Evolutionary conservation across 1,140 invertebrate genomes (phyloP).

Genomic region (Dreissena rostriformis): DNA sequence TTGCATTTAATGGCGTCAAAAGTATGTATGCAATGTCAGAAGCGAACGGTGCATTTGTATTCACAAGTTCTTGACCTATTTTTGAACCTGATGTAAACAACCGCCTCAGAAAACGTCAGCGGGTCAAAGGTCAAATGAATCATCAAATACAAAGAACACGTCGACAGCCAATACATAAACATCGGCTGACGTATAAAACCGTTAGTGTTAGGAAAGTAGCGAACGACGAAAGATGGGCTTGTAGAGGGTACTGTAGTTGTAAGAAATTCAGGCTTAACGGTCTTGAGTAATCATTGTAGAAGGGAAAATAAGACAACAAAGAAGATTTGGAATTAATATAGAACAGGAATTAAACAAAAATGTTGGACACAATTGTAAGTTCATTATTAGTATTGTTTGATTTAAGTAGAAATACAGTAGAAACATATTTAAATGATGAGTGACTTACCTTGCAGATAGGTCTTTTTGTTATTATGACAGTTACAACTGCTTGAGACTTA

Average conservation of each 20-base stretch:
- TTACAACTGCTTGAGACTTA: no score
- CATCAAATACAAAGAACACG: conserved; percentile 30
- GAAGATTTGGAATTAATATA: conserved; percentile 23
- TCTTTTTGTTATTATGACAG: no score
- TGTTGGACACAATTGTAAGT: conserved; percentile 55
- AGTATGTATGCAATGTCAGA: no score
- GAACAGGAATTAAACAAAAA: conserved; percentile 14
- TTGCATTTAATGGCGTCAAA: no score
- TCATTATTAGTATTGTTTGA: not conserved
- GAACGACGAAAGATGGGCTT: conserved; percentile 54
- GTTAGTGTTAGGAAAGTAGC: conserved; percentile 43
- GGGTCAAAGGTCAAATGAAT: conserved; percentile 47
- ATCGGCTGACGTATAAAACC: conserved; percentile 46
- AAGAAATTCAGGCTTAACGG: conserved; percentile 36
- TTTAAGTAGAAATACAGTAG: no score
- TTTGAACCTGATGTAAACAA: conserved; percentile 53
- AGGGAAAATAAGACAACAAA: conserved; percentile 15
- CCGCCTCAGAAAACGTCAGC: conserved; percentile 10
- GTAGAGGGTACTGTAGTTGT: conserved; percentile 18
- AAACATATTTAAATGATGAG: no score
- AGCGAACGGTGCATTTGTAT: no score
- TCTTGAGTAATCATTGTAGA: conserved; percentile 31
- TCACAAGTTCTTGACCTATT: conserved; percentile 33
- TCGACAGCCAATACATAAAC: conserved; percentile 43
- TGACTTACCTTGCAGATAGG: no score